Percentiles rank a stretch among this genome's conserved stretches.
These are phyloP conservation scores for Calephelis virginiensis DNA, from an alignment of 1,140 invertebrate genomes.

Conservation along the genomic window DNA sequence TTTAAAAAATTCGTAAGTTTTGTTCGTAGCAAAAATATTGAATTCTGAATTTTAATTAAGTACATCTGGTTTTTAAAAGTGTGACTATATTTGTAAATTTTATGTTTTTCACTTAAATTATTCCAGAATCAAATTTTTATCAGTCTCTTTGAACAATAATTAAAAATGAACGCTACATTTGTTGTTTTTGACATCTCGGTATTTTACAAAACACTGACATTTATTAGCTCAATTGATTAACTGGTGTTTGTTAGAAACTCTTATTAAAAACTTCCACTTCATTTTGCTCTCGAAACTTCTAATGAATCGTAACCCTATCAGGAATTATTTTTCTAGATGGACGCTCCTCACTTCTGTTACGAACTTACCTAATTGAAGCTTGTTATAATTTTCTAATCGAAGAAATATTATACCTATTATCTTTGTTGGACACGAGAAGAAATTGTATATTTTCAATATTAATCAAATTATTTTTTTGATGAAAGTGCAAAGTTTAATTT, in stretches of 20 bases:
- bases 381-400: slow-evolving; percentile 68
- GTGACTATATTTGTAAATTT: too few relatives aligned
- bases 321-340: slow-evolving; percentile 47
- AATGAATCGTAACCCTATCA: slow-evolving; percentile 55
- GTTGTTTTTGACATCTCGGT: neutral
- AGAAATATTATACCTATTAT: slow-evolving; percentile 32
- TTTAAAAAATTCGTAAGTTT: too few relatives aligned
- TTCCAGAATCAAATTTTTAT: neutral
- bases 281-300: slow-evolving; percentile 56
- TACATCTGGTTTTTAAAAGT: too few relatives aligned
- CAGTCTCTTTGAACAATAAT: neutral
- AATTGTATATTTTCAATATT: slow-evolving; percentile 1
- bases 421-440: neutral
- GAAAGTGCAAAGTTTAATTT: too few relatives aligned
- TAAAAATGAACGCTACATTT: slow-evolving; percentile 1
- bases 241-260: slow-evolving; percentile 37
- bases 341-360: slow-evolving; percentile 38
- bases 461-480: neutral
- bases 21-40: too few relatives aligned
- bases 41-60: too few relatives aligned
- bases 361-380: slow-evolving; percentile 59
- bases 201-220: slow-evolving; percentile 20
- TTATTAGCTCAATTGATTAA: slow-evolving; percentile 46
- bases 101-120: neutral
- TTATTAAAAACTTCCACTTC: slow-evolving; percentile 76